These are phyloP conservation scores for Melipona bicolor DNA, from an alignment of 2,888 invertebrate species.

Conservation along the genomic window DNA sequence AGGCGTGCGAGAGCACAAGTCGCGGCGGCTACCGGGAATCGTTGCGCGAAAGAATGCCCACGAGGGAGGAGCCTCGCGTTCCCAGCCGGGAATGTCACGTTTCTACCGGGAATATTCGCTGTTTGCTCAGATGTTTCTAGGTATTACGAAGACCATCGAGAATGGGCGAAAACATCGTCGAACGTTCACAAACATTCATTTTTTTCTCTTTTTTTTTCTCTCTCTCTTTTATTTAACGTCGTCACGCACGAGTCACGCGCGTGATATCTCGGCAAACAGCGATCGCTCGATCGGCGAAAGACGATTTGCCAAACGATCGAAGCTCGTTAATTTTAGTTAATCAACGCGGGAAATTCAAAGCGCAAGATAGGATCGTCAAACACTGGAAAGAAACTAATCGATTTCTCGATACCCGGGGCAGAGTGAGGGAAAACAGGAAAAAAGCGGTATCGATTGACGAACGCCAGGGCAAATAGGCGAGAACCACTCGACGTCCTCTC, in stretches of 20 bases:
- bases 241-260: too few relatives aligned
- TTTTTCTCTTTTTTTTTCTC: too few relatives aligned
- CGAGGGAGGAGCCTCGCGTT: conserved; percentile 31
- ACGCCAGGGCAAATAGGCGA: conserved; percentile 45
- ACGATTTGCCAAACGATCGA: too few relatives aligned
- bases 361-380: too few relatives aligned
- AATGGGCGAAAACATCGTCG: not conserved
- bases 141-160: not conserved
- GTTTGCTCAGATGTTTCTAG: conserved; percentile 20
- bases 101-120: conserved; percentile 40
- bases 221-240: too few relatives aligned
- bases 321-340: too few relatives aligned
- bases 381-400: not conserved
- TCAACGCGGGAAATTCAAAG: too few relatives aligned
- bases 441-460: conserved; percentile 24
- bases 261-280: too few relatives aligned
- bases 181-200: not conserved
- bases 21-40: conserved; percentile 33
- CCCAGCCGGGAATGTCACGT: conserved; percentile 36
- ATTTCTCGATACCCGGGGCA: not conserved
- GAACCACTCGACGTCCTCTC: conserved; percentile 45
- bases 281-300: too few relatives aligned
- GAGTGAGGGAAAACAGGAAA: not conserved
- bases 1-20: not conserved
- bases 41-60: conserved; percentile 38